Base-by-base conservation (phyloP, 2,797 vertebrate species). In the Scolopax bukidnonensis region DNA sequence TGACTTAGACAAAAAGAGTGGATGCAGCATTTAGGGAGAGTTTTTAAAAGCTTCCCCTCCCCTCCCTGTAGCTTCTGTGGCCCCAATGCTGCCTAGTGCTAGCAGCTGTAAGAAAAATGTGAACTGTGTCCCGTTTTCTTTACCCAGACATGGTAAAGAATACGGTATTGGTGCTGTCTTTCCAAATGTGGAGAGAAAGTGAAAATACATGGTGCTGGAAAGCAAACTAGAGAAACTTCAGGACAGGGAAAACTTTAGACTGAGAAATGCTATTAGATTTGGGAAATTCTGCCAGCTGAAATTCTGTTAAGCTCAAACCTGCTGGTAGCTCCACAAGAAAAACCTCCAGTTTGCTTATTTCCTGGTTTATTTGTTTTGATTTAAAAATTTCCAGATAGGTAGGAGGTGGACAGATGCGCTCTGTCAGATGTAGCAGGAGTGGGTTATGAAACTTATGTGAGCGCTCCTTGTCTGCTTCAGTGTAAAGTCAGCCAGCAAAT, bases 401-500 rank as follows among this genome's bases (percentile, higher is more conserved):
- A 75, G 71, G 78, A 92, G 33, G 75, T 78, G 75, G 78, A 67
- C 92, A 95, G 90, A 85, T 91, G 84, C 8, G 3, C 68, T 89
- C 86, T 95, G 89, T 91, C 87, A 94, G 67, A 92, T 0, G 0
- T 84, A 83, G 64, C 8, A 0, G 78, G 63, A 90, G 38, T 18
- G 54, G 86, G 64, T 81, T 94, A 57, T 85, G 93, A 93, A 94
- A 93, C 89, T 84, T 71, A n/a, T 0, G 3, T 45, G 45, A 93
- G 70, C 40, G 10, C 56, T 94, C 20, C 77, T 94, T 47, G 38
- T 75, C 76, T 89, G 68, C 95, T 76, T 92, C 84, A 84, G 78
- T 76, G 43, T 80, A 94, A 94, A 94, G 87, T 92, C 89, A 94
- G 81, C 56, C 63, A 94, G 81, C 75, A 92, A 96, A 96, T 40